A percentile compares a stretch with the other conserved stretches of the same genome.
Conservation (phyloP, 2,888 invertebrate genomes). For the Idaea aversata region DNA sequence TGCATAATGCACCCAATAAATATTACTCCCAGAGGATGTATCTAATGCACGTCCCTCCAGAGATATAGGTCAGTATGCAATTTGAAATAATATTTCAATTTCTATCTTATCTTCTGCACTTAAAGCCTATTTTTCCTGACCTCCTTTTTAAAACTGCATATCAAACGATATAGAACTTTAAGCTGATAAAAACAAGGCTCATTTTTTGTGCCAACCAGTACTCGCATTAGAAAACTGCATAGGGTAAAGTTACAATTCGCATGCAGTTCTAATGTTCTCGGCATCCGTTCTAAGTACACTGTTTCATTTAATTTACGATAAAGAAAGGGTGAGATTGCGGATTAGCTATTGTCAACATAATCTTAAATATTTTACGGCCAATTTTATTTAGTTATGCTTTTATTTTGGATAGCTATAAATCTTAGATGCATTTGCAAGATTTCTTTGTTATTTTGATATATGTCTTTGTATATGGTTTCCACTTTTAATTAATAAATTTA, state of each 20-base stretch:
- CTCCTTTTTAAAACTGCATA: constrained; percentile 28
- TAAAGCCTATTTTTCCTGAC: constrained; percentile 34
- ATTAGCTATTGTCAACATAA: constrained; percentile 70
- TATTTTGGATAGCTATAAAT: constrained; percentile 59
- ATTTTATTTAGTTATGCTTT: constrained; percentile 51
- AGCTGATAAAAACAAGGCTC: background rate
- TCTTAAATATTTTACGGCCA: constrained; percentile 71
- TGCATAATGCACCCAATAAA: constrained; percentile 78
- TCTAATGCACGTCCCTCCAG: constrained; percentile 69
- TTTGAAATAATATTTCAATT: constrained; percentile 48
- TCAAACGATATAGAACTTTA: constrained; percentile 5
- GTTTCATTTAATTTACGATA: constrained; percentile 67
- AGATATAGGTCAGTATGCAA: constrained; percentile 74
- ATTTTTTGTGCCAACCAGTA: constrained; percentile 7
- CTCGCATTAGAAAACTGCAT: constrained; percentile 25
- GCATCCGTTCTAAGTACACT: constrained; percentile 62
- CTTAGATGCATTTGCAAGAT: constrained; percentile 28
- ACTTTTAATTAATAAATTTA: background rate
- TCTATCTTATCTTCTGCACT: constrained; percentile 35
- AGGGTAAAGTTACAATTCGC: constrained; percentile 57
- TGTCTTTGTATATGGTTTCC: background rate
- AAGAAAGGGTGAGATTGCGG: constrained; percentile 61
- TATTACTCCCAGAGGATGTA: constrained; percentile 70
- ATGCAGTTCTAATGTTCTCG: constrained; percentile 63
- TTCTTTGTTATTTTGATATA: constrained; percentile 17